Conservation (phyloP, 1,140 invertebrate genomes). For the Bombus pascuorum region DNA sequence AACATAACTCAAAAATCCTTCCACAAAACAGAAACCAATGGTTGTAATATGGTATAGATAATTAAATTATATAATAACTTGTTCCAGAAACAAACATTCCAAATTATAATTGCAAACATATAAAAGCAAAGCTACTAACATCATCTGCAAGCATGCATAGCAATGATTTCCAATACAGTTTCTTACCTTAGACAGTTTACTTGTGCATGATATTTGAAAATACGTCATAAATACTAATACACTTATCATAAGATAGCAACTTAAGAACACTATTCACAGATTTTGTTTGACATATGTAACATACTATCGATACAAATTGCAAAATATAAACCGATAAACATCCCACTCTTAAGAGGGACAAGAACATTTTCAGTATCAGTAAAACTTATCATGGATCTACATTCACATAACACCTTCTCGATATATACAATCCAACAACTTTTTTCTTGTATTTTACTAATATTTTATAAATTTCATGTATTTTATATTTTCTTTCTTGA, state of each 20-base stretch:
- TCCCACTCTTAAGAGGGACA: not conserved
- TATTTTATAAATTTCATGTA: not conserved
- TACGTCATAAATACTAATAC: too few species aligned
- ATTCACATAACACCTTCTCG: slow-evolving; percentile 38
- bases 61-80: slow-evolving; percentile 9
- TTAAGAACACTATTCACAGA: slow-evolving; percentile 13
- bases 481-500: not conserved
- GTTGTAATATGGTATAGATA: slow-evolving; percentile 6
- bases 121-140: slow-evolving; percentile 46
- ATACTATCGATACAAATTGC: slow-evolving; percentile 21
- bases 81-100: slow-evolving; percentile 49
- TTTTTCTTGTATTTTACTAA: not conserved
- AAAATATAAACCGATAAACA: slow-evolving; percentile 42
- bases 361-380: slow-evolving; percentile 79
- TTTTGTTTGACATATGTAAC: slow-evolving; percentile 2
- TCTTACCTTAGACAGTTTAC: slow-evolving; percentile 56
- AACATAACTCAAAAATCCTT: not conserved
- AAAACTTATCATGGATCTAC: slow-evolving; percentile 43
- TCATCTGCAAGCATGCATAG: slow-evolving; percentile 51
- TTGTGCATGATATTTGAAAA: slow-evolving; percentile 1
- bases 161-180: slow-evolving; percentile 29
- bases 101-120: slow-evolving; percentile 15
- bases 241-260: not conserved
- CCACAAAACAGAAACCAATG: not conserved
- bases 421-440: not conserved